Evolutionary conservation across 2,113 vertebrate species (phyloP).

Genomic region (Pseudorasbora parva): DNA sequence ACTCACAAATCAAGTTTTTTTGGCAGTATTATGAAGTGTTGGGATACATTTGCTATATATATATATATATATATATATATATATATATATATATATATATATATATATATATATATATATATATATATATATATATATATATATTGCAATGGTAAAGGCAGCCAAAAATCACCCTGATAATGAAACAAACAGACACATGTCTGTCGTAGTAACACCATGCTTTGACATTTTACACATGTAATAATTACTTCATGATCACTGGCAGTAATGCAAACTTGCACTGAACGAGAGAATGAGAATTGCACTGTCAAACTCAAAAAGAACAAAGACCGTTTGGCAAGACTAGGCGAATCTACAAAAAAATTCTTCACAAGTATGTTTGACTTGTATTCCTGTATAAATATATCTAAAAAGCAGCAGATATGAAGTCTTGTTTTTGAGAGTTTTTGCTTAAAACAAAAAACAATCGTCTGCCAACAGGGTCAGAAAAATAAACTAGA

Average conservation of each 20-base stretch:
- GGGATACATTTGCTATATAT: not conserved
- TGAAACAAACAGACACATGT: not conserved
- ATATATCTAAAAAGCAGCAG: no score
- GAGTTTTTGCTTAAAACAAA: no score
- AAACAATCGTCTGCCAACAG: no score
- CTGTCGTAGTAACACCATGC: not conserved
- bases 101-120: not conserved
- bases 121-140: not conserved
- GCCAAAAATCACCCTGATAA: not conserved
- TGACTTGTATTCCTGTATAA: no score
- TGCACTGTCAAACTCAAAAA: not conserved
- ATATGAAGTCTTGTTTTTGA: no score
- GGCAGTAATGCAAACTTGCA: not conserved
- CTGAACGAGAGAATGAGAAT: not conserved
- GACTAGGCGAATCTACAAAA: not conserved
- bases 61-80: not conserved
- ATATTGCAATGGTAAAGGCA: not conserved
- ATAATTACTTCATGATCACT: not conserved
- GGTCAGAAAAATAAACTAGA: no score
- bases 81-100: not conserved
- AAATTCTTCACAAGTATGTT: no score
- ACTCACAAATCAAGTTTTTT: not conserved
- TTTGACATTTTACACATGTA: not conserved
- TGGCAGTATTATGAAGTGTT: not conserved
- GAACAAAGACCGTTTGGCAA: not conserved